Evolutionary conservation across 2,113 vertebrate genomes (phyloP), one percentile per base, ranked within the genome.

Genomic region (Sclerurus mexicanus): DNA sequence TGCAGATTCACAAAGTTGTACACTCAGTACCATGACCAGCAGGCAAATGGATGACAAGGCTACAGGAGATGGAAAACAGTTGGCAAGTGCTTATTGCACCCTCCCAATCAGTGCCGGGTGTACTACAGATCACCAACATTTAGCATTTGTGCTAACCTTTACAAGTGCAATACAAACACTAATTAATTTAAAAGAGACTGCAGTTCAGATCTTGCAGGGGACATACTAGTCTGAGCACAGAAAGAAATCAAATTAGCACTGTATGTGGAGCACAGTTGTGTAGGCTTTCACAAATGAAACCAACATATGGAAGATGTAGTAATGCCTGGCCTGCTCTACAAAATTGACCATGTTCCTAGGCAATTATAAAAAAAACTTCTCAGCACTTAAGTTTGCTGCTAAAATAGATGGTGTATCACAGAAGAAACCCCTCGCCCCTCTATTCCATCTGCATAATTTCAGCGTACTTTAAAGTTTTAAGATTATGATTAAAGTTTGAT

Each of bases 231-330:
- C 9, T 53, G 44, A 89, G 66, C 52, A 90, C 40, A 78, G 74
- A 92, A 88, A 33, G 6, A 74, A 90, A 72, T 37, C n/a, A 46
- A 83, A 53, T 81, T 72, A 78, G 68, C 42, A 40, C 55, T 46
- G 76, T 49, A 78, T 66, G 76, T 84, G 73, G 64, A 92, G 23
- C 85, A 89, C 75, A 68, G 60, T 28, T 71, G 68, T 64, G 85
- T 49, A 78, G 87, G 85, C 86, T 92, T 81, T 78, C 69, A 4
- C 7, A 87, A 92, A 11, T 16, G 60, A 92, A 93, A 92, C 53
- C 90, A 92, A 15, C 92, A 96, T 93, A 94, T 63, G 88, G 93
- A 75, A 86, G 56, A 92, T 33, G 55, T 68, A 90, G 82, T 88
- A 93, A 88, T 77, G 64, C 78, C 83, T 92, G 72, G 60, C 50